A percentile compares a stretch with the other conserved stretches of the same genome.
Conservation (phyloP, 1,140 invertebrate species). For the Maconellicoccus hirsutus region DNA sequence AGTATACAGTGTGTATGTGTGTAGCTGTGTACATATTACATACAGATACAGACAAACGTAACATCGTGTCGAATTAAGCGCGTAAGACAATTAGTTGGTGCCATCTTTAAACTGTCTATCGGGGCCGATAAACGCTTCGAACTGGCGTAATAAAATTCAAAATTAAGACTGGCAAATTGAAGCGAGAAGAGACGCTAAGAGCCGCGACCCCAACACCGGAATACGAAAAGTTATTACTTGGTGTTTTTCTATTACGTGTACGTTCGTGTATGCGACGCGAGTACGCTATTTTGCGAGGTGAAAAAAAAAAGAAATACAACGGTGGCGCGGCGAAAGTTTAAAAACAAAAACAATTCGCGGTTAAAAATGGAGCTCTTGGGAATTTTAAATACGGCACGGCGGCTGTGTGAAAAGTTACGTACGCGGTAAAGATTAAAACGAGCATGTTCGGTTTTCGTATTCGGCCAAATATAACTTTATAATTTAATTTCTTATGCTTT, state of each 20-base stretch:
- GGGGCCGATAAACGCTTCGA: neutral
- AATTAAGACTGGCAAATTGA: neutral
- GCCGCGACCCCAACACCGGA: no score
- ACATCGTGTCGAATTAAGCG: no score
- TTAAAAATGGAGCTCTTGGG: neutral
- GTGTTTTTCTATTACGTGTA: neutral
- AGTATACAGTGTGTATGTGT: no score
- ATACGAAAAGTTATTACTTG: neutral
- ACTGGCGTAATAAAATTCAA: neutral
- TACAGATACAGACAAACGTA: no score
- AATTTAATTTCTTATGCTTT: no score
- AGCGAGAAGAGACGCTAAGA: no score
- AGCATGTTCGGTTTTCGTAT: neutral
- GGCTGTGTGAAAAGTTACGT: neutral
- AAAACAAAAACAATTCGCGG: slow-evolving; percentile 8
- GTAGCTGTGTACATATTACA: no score
- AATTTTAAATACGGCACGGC: neutral
- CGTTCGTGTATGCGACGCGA: neutral
- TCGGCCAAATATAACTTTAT: no score
- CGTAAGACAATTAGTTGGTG: no score
- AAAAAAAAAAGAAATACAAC: neutral
- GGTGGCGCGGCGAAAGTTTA: neutral
- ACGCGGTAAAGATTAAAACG: neutral
- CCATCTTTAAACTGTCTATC: neutral
- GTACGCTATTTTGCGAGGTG: neutral